Conservation (phyloP, 2,797 vertebrate species). For the Fringilla coelebs region DNA sequence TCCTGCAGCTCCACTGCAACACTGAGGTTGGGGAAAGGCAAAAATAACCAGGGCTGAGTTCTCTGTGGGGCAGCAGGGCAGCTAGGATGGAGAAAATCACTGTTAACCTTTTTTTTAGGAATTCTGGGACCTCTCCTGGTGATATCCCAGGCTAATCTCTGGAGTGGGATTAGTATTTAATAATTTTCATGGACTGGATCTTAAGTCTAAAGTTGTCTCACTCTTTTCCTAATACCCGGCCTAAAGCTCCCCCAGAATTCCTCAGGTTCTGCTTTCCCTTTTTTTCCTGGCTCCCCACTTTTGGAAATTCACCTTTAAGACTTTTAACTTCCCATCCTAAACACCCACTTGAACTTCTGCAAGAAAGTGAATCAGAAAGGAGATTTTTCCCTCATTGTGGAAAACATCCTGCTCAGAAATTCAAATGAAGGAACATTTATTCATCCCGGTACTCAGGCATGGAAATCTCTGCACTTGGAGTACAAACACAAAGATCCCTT, state of each 20-base stretch:
- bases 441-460: not conserved
- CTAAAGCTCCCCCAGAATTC: not conserved
- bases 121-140: not conserved
- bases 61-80: not conserved
- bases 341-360: not conserved
- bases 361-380: not conserved
- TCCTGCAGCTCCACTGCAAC: not conserved
- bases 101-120: not conserved
- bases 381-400: not conserved
- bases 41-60: too few species aligned
- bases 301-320: not conserved
- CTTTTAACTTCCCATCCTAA: not conserved
- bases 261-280: not conserved
- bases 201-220: fast-evolving
- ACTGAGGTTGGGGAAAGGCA: fast-evolving
- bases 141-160: not conserved
- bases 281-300: fast-evolving
- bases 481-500: not conserved
- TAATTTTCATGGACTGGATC: not conserved
- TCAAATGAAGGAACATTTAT: not conserved
- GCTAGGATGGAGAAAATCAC: not conserved
- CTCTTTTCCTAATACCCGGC: not conserved
- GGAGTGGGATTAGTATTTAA: not conserved
- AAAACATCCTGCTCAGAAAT: not conserved
- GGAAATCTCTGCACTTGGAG: constrained; percentile 26